Base-by-base conservation (phyloP, 2,113 vertebrate genomes). In the Phaethon lepturus region DNA sequence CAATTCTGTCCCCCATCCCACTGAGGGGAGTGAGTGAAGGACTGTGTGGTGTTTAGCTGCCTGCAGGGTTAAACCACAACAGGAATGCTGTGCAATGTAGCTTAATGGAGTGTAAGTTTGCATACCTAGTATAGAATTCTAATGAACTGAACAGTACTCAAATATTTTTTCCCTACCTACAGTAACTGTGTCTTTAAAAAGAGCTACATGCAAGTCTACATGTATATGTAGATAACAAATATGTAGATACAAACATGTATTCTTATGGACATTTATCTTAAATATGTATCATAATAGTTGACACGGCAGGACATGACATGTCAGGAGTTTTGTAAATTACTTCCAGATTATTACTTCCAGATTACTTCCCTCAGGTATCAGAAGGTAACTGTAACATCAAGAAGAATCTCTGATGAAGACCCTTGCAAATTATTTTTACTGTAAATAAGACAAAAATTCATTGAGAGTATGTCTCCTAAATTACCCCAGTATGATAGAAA, bases 291-390 rank as follows among this genome's bases (percentile, higher is more conserved):
- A 20, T 9, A 58, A 52, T 11, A 25, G 24, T 6, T 60, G 26
- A 8, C 1, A 1, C 38, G n/a, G 17, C 7, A 68, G 23, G 5
- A 19, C 4, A 31, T 13, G 47, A 19, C 11, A 12, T 3, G 11
- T 9, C 35, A 71, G 7, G 23, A 50, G 4, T 24, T 81, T 77
- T 66, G 4, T 33, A 38, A 62, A 35, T 22, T 75, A 11, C 6
- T 71, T 68, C 17, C 47, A 33, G 38, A 38, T 38, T 38, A 38
- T 38, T 38, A 38, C 38, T 38, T 38, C 38, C 38, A 38, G 38
- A 38, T 38, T 38, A 44, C 16, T 20, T 91, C 8, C 4, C 4
- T 3, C 10, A 25, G 5, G 7, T n/a, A 66, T 40, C 12, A 47
- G 42, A 86, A 84, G 17, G 7, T 15, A 28, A 38, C 6, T 47